Conservation (phyloP, 2,888 invertebrate species). For the Dendrolimus houi region DNA sequence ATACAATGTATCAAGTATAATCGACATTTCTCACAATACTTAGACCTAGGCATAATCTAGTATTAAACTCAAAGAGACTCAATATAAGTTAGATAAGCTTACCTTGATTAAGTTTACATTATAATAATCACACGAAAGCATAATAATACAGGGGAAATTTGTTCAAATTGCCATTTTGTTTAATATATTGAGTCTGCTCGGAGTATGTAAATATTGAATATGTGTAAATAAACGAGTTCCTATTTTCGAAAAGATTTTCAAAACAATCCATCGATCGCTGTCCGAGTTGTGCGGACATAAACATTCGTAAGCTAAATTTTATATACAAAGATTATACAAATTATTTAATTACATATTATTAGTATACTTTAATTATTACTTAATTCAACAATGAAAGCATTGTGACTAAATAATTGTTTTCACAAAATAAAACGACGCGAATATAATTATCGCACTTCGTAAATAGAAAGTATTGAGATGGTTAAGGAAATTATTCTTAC, state of each 20-base stretch:
- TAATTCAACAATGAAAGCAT: neutral
- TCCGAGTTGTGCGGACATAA: too few relatives aligned
- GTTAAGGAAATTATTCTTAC: too few relatives aligned
- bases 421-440: neutral
- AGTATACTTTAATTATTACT: too few relatives aligned
- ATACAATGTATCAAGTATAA: too few relatives aligned
- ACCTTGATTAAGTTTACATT: neutral
- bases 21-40: too few relatives aligned
- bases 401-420: neutral
- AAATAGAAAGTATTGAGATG: neutral
- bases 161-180: constrained; percentile 69
- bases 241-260: constrained; percentile 37
- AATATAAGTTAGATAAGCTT: neutral
- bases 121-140: neutral
- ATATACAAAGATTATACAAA: too few relatives aligned
- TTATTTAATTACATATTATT: too few relatives aligned
- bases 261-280: too few relatives aligned
- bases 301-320: too few relatives aligned
- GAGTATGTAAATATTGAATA: constrained; percentile 54
- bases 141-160: constrained; percentile 36
- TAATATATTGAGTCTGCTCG: constrained; percentile 34
- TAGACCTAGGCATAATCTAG: neutral
- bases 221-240: constrained; percentile 74
- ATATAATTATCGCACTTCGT: neutral
- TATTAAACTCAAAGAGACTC: constrained; percentile 1